Evolutionary conservation across 2,113 vertebrate species (phyloP), one percentile per base, ranked within the genome.

Genomic region (Gorsachius goisagi): DNA sequence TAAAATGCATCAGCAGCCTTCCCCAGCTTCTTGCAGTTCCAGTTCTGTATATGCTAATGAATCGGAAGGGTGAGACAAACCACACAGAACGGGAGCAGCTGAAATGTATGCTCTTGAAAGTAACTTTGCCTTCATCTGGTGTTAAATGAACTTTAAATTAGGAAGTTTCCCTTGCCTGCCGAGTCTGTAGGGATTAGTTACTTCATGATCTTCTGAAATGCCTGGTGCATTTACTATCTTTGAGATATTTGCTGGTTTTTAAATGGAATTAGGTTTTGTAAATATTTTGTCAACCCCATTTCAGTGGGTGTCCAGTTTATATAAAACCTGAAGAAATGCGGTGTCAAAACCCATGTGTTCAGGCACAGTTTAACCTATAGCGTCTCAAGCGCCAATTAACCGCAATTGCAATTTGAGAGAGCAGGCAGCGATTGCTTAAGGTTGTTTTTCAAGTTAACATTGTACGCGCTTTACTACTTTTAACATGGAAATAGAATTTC

Each of bases 191-290:
- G 58, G n/a, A 90, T 80, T 69, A 79, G 69, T 72, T 74, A 55
- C 9, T 93, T 80, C 30, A 59, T 23, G 7, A 71, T 80, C 85
- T 95, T 90, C 96, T 98, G 52, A 95, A 94, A 88, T 97, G 78
- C 77, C 91, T 97, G 67, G 90, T 93, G 66, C 90, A 88, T 97
- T 94, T 94, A 33, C 64, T 95, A 12, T 52, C 58, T 84, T 93
- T 94, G 85, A 86, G 23, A 23, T 79, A 68, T 63, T 68, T 63
- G 45, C 78, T 85, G 81, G 76, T 62, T 97, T 97, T 96, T 47
- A 94, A 90, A 84, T 49, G 50, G 49, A 86, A 37, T 82, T 92
- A 35, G 73, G 32, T 97, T 95, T 88, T 93, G 59, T 94, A 96
- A 92, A 81, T 92, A 71, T 89, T 89, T 85, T 86, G 39, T 87